phyloP scores from a whole-genome alignment of 2,113 vertebrate species.

The Corythaeola cristata region DNA sequence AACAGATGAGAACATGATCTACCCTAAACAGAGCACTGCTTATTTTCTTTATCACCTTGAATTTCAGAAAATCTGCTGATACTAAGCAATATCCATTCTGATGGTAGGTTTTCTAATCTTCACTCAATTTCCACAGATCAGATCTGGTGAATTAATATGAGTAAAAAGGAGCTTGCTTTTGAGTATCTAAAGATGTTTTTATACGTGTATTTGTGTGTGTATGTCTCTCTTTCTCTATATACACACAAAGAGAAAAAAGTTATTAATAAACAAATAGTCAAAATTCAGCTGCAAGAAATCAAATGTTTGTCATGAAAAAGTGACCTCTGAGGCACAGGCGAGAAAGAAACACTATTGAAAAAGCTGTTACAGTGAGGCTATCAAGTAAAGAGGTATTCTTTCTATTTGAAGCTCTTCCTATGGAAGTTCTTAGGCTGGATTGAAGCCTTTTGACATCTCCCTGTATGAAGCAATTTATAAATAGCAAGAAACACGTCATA shows the following conservation, averaged over 20 bases:
- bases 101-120: neutral
- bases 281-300: neutral
- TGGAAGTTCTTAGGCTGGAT: neutral
- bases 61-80: neutral
- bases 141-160: neutral
- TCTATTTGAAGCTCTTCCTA: neutral
- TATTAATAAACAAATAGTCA: neutral
- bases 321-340: neutral
- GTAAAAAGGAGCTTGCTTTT: neutral
- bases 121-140: neutral
- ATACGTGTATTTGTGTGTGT: neutral
- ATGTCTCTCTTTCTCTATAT: neutral
- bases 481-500: neutral
- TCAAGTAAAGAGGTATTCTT: neutral
- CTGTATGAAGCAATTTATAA: neutral
- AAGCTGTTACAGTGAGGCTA: neutral
- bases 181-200: neutral
- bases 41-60: neutral
- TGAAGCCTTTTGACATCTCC: neutral
- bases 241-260: neutral
- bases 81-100: neutral
- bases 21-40: neutral
- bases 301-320: neutral
- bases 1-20: neutral
- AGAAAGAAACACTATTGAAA: neutral